Evolutionary conservation across 1,140 invertebrate genomes (phyloP), one percentile per base, ranked within the genome.

Genomic region (Pogonognathellus flavescens): DNA sequence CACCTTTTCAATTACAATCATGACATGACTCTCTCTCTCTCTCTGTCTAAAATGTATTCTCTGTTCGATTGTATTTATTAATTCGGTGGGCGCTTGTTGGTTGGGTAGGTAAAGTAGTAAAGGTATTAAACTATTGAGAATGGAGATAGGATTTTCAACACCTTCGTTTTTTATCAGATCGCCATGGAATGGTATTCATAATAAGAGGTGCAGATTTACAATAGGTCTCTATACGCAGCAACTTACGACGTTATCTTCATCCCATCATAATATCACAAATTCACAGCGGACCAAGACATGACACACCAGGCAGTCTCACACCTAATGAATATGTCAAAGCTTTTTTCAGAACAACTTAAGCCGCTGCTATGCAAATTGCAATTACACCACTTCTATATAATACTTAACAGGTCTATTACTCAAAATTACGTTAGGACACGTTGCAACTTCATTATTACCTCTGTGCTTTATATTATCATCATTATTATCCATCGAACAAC

Each of bases 1-100:
- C 70, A 76, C 70, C 70, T 50, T 76, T 76, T 76, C 70, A 76
- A 76, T 76, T 76, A 76, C 70, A 76, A 76, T 76, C 70, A 50
- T 76, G 70, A 76, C 31, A 76, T 66, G 62, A 66, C 62, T 66
- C 62, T 66, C 10, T 60, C 59, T 60, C n/a, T 60, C 22, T 13
- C 20, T 55, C 11, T 55, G 53, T 16, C 16, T 16, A 11, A 16
- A 55, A 16, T 55, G 10, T 25, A 25, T 66, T 66, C 60, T 62
- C 20, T 25, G 22, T 66, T 16, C 16, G 11, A 66, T 13, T 66
- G 20, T 22, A 20, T 66, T 13, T 66, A 25, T 66, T 66, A 66
- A 66, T 25, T 66, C 62, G 62, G 62, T 66, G 62, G 31, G 31
- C 31, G 31, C 31, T 41, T 41, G 31, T 41, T 41, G 31, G 31